Base-by-base conservation (phyloP, 2,888 invertebrate species). In the Ornithoptera priamus region DNA sequence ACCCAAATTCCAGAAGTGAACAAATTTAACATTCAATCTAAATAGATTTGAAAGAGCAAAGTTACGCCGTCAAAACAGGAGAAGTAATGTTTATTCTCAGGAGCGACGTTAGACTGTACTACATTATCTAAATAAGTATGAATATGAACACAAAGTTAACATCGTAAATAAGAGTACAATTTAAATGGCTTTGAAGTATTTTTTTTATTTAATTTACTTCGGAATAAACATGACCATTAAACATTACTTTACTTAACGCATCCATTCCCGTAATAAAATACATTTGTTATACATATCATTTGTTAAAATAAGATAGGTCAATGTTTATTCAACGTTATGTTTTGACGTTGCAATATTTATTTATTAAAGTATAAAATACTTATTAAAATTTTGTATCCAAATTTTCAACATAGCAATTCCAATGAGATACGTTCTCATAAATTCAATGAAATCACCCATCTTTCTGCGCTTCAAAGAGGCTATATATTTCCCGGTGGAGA, bases 391-490 rank as follows among this genome's bases (percentile, higher is more conserved):
- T 85, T 80, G 84, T 80, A 79, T 85, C 78, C 79, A 80, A 88
- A 87, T 87, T 89, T 89, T 85, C 85, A 85, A 83, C 81, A 79
- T 85, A 80, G 85, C 85, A 85, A 85, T 89, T 86, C 85, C 84
- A 81, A 78, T 83, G 82, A 87, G 88, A 88, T 89, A 88, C 88
- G 87, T 85, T 86, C 46, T 46, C 89, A 91, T 91, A 92, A 90
- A 90, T 91, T 88, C 89, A 85, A 86, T 89, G 88, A 90, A 90
- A 91, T 91, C 89, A 90, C 89, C 89, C 88, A 90, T 91, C 87
- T 89, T 90, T 92, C 88, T 87, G 85, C 83, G 88, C 86, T 90
- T 90, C 92, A 89, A 90, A 89, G 87, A 85, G 89, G 85, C 85
- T 85, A 89, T 92, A 90, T 90, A 90, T 91, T 87, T 87, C 79